Evolutionary conservation across 2,888 invertebrate genomes (phyloP), one percentile per base, ranked within the genome.

Genomic region (Sinohyriopsis cumingii): DNA sequence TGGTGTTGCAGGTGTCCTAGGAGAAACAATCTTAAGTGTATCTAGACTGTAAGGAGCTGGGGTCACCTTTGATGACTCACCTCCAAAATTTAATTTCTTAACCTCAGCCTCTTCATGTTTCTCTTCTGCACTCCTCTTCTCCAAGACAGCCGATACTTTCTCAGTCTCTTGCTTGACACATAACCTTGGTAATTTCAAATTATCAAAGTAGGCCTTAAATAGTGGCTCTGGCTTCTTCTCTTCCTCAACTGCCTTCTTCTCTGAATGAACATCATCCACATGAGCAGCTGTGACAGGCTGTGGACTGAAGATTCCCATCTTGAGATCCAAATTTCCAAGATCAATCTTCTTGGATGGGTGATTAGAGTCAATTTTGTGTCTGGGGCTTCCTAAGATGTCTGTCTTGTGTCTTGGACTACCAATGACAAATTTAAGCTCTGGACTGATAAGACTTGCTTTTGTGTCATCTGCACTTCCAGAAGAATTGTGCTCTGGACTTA

Each of bases 121-220:
- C 64, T 76, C 62, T 53, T 57, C 56, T 9, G 54, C 53, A 18
- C 56, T 62, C 61, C 72, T 73, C 53, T 73, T 72, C n/a, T 69
- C 68, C 60, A 72, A 60, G 45, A 72, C 70, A 59, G 75, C 72
- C 59, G 71, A 70, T 33, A 59, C 25, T n/a, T 45, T 71, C 55
- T 67, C 71, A 54, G 65, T 28, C 56, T 66, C 71, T 60, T 72
- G 76, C 57, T 72, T 67, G 25, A 57, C 67, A 67, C 33, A 71
- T 45, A 68, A 65, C 33, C 66, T 75, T 57, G 61, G 24, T 61
- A 55, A 64, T 65, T 55, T 63, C 53, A 45, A 45, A 5, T 45
- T 45, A 45, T 77, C 77, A 65, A 77, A 77, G 75, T 75, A 77
- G 24, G 77, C 77, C 57, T 77, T 77, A 63, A 77, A 77, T 59